Conservation (phyloP, 2,113 vertebrate species). For the Daubentonia madagascariensis region DNA sequence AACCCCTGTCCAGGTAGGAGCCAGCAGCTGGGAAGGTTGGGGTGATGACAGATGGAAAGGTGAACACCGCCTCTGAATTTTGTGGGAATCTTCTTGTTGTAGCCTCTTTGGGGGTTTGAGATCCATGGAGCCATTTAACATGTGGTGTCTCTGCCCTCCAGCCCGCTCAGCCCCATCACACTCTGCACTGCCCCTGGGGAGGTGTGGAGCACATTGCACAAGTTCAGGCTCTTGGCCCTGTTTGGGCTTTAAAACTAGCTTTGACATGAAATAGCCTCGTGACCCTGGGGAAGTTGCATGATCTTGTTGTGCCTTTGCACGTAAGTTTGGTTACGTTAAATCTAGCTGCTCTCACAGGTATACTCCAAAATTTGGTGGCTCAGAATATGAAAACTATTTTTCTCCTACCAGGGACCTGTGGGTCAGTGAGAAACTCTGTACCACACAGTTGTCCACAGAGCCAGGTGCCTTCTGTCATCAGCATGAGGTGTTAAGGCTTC, state of each 20-base stretch:
- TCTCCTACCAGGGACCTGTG: no score
- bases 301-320: background rate
- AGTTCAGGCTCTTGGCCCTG: background rate
- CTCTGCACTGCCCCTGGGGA: background rate
- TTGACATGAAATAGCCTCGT: background rate
- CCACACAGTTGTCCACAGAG: accelerated
- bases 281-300: no score
- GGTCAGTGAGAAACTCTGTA: background rate
- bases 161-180: no score
- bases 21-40: background rate
- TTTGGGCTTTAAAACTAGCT: background rate
- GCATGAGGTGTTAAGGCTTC: background rate
- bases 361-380: no score
- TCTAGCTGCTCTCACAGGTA: no score
- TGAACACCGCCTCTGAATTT: background rate
- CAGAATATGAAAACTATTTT: background rate
- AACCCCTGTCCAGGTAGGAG: background rate
- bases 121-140: background rate
- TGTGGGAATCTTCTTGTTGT: no score
- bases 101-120: background rate
- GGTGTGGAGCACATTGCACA: accelerated
- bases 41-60: accelerated
- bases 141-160: background rate
- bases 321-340: no score
- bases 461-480: accelerated